A percentile compares a stretch with the other conserved stretches of the same genome.
These are phyloP conservation scores for Chiloscyllium punctatum DNA, from an alignment of 2,797 vertebrate species.

Conservation along the genomic window DNA sequence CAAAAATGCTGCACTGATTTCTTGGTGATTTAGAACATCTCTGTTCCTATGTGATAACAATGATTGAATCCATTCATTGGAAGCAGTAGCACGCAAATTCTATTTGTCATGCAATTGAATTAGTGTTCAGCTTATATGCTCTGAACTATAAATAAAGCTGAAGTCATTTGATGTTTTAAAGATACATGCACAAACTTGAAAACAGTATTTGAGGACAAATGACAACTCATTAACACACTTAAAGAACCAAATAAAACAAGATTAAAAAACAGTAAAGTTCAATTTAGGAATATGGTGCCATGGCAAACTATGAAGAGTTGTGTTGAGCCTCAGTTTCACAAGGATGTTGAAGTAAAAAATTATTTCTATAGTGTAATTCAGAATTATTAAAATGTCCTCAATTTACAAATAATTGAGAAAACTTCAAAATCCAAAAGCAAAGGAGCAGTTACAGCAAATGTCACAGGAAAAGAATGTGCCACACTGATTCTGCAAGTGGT, in stretches of 20 bases:
- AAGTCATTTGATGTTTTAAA: background rate
- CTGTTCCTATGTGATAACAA: background rate
- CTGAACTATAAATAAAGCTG: background rate
- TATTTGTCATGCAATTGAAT: background rate
- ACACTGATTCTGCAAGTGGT: background rate
- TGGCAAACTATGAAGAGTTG: background rate
- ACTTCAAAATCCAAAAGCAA: background rate
- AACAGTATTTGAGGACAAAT: background rate
- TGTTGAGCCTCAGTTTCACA: background rate
- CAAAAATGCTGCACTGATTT: background rate
- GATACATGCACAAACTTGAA: background rate
- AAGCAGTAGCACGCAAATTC: background rate
- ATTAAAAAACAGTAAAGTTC: background rate
- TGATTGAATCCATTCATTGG: background rate
- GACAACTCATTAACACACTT: background rate
- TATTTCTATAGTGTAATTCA: background rate
- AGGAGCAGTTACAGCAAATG: background rate
- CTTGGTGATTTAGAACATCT: background rate
- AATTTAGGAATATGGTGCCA: background rate
- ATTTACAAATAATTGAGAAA: background rate
- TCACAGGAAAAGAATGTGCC: background rate
- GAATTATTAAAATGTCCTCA: background rate
- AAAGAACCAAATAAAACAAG: background rate
- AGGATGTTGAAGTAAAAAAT: background rate
- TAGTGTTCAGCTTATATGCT: background rate